Conservation (phyloP, 2,797 vertebrate species). For the Hemibagrus guttatus region DNA sequence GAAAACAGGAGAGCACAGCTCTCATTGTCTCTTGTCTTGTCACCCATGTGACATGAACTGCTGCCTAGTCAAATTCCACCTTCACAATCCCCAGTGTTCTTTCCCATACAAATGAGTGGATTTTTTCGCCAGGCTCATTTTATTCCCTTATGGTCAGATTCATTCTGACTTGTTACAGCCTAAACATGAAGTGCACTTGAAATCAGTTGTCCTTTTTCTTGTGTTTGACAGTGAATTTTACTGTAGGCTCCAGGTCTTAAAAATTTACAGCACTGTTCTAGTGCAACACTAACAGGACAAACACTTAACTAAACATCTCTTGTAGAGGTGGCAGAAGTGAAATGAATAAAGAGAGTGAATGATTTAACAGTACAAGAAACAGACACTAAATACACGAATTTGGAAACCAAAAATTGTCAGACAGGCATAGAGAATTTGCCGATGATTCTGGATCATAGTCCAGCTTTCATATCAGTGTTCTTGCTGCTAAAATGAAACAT, state of each 20-base stretch:
- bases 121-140: not conserved
- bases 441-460: not conserved
- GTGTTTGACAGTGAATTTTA: not conserved
- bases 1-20: not conserved
- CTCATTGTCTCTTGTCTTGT: not conserved
- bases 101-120: not conserved
- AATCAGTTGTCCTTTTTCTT: not conserved
- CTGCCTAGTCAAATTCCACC: not conserved
- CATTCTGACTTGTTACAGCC: not conserved
- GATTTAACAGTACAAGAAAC: not conserved
- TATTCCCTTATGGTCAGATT: not conserved
- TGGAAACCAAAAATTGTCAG: not conserved
- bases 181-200: not conserved
- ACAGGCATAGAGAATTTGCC: not conserved
- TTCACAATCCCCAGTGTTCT: not conserved
- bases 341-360: not conserved
- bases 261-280: not conserved
- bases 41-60: not conserved
- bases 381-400: not conserved
- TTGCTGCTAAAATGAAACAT: no score
- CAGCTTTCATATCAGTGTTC: no score
- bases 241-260: no score
- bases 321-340: not conserved
- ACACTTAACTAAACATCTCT: not conserved
- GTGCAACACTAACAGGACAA: not conserved